These are phyloP conservation scores for Peromyscus aztecus DNA, from an alignment of 2,797 vertebrate species.

Conservation along the genomic window DNA sequence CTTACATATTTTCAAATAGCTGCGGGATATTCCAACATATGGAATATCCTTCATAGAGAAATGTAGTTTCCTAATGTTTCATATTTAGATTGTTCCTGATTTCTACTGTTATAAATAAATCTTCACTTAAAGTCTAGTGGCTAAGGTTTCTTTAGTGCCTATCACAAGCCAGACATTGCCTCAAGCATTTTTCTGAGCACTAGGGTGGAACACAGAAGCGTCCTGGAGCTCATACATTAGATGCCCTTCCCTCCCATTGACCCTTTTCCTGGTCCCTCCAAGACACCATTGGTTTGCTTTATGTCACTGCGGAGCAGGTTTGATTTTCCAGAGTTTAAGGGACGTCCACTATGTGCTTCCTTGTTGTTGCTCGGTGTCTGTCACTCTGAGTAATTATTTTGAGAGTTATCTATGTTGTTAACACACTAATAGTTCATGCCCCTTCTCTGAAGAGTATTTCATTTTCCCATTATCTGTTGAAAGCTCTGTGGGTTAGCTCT, in stretches of 20 bases:
- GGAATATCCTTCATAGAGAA: background rate
- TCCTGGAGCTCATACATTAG: background rate
- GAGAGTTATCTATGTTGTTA: background rate
- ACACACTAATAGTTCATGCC: background rate
- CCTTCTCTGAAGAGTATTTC: background rate
- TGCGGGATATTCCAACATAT: conserved; percentile 23
- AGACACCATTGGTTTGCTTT: background rate
- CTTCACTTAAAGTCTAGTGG: background rate
- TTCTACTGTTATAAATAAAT: conserved; percentile 1
- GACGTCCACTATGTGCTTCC: background rate
- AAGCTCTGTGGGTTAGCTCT: background rate
- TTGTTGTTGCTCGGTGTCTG: background rate
- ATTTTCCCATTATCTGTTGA: background rate
- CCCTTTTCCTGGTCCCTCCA: background rate
- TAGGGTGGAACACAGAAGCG: background rate
- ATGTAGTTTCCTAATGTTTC: background rate
- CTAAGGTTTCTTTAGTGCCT: background rate
- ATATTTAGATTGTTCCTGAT: background rate
- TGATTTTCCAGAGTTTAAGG: background rate
- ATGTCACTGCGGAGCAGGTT: background rate
- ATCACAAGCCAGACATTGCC: background rate
- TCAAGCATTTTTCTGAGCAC: background rate
- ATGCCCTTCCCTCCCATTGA: background rate
- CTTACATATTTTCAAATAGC: background rate
- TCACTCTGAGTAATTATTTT: background rate